Percentiles rank a stretch among this genome's conserved stretches.
Conservation (phyloP, 2,113 vertebrate species). For the Deroptyus accipitrinus region DNA sequence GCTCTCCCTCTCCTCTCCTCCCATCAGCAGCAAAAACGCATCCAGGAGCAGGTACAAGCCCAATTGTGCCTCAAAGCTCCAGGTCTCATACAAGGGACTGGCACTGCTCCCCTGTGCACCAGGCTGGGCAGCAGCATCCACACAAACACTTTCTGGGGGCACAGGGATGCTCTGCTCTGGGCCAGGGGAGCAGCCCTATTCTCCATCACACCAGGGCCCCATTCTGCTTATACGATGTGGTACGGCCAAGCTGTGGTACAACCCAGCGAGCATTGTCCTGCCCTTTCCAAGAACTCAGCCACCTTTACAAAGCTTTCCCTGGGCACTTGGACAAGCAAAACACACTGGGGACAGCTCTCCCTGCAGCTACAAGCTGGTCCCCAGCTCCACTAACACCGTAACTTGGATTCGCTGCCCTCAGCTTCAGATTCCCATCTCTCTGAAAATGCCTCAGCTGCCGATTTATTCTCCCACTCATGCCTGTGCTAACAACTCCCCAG, state of each 20-base stretch:
- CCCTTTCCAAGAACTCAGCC: neutral
- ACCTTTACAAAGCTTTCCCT: neutral
- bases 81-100: neutral
- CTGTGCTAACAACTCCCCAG: constrained; percentile 18
- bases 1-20: neutral
- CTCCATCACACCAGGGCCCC: rapidly evolving
- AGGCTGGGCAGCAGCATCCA: neutral
- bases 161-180: neutral
- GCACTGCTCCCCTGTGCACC: rapidly evolving
- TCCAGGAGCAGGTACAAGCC: neutral
- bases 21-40: rapidly evolving
- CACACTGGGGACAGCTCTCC: neutral
- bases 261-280: neutral
- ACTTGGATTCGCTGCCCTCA: neutral
- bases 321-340: neutral
- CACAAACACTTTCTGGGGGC: neutral
- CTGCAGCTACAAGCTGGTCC: rapidly evolving
- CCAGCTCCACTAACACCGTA: neutral
- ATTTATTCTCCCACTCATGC: constrained; percentile 22
- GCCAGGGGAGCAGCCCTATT: neutral
- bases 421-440: neutral
- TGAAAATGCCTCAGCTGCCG: neutral
- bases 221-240: rapidly evolving
- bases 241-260: rapidly evolving
- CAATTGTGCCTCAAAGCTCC: neutral